A percentile compares a stretch with the other conserved stretches of the same genome.
Evolutionary conservation across 2,888 invertebrate genomes (phyloP).

Genomic region (Lithodes maja): DNA sequence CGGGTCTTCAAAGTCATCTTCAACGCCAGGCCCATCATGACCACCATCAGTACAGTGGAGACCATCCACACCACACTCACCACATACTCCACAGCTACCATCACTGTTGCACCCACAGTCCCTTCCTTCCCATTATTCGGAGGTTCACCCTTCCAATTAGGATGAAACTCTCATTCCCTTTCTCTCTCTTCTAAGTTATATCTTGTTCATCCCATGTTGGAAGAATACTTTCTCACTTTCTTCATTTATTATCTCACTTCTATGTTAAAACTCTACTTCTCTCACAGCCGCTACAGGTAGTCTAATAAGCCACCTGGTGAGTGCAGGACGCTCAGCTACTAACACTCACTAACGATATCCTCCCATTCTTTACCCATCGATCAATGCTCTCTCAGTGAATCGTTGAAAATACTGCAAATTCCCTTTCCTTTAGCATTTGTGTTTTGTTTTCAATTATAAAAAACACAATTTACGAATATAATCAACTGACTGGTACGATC

Average conservation of each 20-base stretch:
- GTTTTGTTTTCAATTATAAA: no score
- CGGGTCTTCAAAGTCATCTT: constrained; percentile 69
- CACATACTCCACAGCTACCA: constrained; percentile 58
- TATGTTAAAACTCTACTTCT: neutral
- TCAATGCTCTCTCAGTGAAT: no score
- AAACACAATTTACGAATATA: no score
- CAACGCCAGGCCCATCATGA: constrained; percentile 69
- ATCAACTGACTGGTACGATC: no score
- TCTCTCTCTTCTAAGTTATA: neutral
- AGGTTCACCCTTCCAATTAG: constrained; percentile 61
- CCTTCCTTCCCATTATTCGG: constrained; percentile 66
- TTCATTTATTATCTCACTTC: neutral
- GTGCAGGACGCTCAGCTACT: constrained; percentile 1
- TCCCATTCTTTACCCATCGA: neutral
- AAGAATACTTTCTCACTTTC: neutral
- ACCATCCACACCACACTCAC: constrained; percentile 68
- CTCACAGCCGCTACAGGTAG: neutral
- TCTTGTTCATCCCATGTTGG: neutral
- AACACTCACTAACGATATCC: neutral
- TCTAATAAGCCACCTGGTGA: neutral
- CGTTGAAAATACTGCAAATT: no score
- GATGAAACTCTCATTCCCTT: constrained; percentile 20
- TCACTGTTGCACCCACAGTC: constrained; percentile 57
- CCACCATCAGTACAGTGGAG: constrained; percentile 68
- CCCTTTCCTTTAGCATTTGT: no score